phyloP scores from a whole-genome alignment of 2,113 vertebrate species.

The Rallus limicola region DNA sequence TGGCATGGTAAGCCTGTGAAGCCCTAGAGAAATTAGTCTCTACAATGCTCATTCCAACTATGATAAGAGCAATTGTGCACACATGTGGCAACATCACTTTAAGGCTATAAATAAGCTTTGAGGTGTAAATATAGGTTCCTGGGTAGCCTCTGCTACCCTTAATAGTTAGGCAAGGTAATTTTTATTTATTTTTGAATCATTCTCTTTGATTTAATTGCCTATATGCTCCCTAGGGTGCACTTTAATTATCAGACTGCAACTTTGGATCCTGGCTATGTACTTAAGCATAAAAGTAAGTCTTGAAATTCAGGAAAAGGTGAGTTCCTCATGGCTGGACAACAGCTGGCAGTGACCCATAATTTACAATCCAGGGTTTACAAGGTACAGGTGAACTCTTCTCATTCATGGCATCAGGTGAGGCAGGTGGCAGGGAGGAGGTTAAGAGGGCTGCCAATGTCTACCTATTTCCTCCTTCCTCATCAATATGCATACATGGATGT shows the following conservation, averaged over 20 bases:
- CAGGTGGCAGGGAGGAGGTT: background rate
- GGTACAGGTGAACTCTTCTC: background rate
- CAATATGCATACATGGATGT: background rate
- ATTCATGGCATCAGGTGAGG: background rate
- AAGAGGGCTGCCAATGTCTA: background rate
- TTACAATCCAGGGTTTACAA: background rate
- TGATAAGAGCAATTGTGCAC: background rate
- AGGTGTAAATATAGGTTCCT: slow-evolving; percentile 24
- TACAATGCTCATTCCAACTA: accelerated
- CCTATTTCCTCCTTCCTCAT: background rate
- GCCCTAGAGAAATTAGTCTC: background rate
- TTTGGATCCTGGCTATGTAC: background rate
- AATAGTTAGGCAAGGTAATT: slow-evolving; percentile 13
- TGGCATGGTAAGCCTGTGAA: background rate
- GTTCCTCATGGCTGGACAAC: background rate
- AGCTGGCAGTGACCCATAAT: background rate
- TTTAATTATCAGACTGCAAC: slow-evolving; percentile 31
- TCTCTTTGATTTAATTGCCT: slow-evolving; percentile 36
- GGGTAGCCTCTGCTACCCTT: background rate
- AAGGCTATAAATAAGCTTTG: slow-evolving; percentile 49
- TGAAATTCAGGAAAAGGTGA: background rate
- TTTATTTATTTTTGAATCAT: slow-evolving; percentile 39
- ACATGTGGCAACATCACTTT: background rate
- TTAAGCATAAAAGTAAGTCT: background rate
- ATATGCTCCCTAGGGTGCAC: background rate